These are phyloP conservation scores for Matsumyia berberina DNA, from an alignment of 2,888 invertebrate genomes.

Conservation along the genomic window DNA sequence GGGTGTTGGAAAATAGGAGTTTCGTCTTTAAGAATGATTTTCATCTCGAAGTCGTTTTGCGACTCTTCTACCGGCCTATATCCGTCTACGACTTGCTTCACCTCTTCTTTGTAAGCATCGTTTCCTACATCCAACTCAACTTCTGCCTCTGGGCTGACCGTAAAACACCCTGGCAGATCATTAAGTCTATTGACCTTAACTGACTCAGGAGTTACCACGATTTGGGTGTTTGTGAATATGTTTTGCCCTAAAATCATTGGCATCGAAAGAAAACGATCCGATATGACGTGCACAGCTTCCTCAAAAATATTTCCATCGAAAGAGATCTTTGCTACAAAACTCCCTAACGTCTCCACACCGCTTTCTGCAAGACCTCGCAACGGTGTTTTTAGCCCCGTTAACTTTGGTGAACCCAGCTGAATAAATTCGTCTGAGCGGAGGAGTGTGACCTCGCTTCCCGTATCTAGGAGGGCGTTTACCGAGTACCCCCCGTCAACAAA, in stretches of 20 bases:
- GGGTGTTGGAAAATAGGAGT: conserved; percentile 3
- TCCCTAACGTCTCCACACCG: neutral
- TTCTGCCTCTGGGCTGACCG: neutral
- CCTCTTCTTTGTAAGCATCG: neutral
- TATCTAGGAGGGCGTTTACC: neutral
- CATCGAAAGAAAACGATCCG: neutral
- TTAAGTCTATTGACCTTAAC: conserved; percentile 28
- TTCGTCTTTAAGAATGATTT: neutral
- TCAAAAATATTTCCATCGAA: conserved; percentile 4
- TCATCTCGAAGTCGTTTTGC: neutral
- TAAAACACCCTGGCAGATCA: neutral
- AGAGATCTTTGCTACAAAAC: neutral
- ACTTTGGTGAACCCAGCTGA: neutral
- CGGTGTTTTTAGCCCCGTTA: neutral
- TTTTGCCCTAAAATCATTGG: neutral
- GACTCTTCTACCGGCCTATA: neutral
- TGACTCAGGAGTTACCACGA: neutral
- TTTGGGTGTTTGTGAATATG: neutral
- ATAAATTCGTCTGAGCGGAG: neutral
- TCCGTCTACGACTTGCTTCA: neutral
- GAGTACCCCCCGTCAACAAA: neutral
- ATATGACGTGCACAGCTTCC: neutral
- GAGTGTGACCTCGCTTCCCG: neutral
- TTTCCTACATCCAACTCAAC: neutral
- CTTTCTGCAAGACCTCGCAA: neutral